Conservation (phyloP, 2,113 vertebrate species). For the Alouatta palliata region DNA sequence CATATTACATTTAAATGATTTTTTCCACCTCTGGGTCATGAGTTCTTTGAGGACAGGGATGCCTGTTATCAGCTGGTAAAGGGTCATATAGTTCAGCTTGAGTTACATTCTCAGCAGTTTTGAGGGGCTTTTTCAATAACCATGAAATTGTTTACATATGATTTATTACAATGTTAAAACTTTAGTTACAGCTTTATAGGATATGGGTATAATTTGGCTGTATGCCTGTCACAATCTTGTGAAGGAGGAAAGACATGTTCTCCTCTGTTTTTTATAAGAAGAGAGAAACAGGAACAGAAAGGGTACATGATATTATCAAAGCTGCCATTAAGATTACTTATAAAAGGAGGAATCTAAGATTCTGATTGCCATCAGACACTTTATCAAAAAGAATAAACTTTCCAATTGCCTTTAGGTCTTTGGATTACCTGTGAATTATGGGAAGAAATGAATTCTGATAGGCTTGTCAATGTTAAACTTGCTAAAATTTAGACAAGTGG, state of each 20-base stretch:
- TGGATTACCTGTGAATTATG: slow-evolving; percentile 3
- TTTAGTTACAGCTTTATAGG: background rate
- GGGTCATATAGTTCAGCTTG: background rate
- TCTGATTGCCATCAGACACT: background rate
- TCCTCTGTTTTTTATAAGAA: background rate
- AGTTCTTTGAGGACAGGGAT: background rate
- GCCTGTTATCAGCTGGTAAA: background rate
- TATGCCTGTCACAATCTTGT: background rate
- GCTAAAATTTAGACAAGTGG: background rate
- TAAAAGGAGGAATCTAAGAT: background rate
- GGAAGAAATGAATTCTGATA: slow-evolving; percentile 11
- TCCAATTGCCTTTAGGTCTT: slow-evolving; percentile 1
- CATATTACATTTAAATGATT: background rate
- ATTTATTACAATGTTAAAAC: slow-evolving; percentile 38
- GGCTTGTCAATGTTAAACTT: slow-evolving; percentile 1
- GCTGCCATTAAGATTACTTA: background rate
- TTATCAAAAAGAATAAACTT: background rate
- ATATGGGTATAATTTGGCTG: slow-evolving; percentile 12
- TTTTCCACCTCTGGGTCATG: background rate
- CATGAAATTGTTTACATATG: background rate
- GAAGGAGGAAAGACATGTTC: background rate
- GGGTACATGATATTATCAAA: background rate
- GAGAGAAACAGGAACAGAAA: background rate
- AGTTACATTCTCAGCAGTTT: background rate
- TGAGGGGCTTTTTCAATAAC: background rate